Evolutionary conservation across 64 coral and sea anemone species (phyloP).

Genomic region (Stichodactyla mertensii): DNA sequence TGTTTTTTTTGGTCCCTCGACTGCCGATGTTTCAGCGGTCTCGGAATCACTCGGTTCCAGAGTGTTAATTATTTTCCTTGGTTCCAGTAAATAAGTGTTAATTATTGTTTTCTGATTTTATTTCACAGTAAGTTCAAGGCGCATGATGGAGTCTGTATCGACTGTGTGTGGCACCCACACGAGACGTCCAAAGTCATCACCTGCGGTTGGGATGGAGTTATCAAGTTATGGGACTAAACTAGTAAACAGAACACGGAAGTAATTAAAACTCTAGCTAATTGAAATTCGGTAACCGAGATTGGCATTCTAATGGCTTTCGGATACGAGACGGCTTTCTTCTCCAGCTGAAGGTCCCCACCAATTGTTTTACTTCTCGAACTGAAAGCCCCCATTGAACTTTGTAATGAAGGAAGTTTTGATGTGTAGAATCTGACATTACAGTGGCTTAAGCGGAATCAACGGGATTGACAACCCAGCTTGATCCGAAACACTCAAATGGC

Average conservation of each 20-base stretch:
- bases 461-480: no score
- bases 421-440: no score
- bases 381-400: neutral
- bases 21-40: no score
- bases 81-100: neutral
- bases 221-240: conserved; percentile 96
- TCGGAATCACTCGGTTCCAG: no score
- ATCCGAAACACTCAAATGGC: no score
- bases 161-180: conserved; percentile 96
- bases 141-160: conserved; percentile 90
- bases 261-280: neutral
- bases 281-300: neutral
- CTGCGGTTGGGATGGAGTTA: conserved; percentile 97
- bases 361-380: neutral
- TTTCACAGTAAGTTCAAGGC: conserved; percentile 92
- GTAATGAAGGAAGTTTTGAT: no score
- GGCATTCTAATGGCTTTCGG: neutral
- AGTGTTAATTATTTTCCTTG: no score
- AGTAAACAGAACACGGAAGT: neutral
- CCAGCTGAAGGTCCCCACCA: neutral
- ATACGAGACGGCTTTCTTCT: neutral
- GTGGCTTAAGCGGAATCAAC: no score
- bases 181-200: conserved; percentile 98
- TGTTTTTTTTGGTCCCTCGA: no score
- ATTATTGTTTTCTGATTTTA: neutral